Evolutionary conservation across 2,113 vertebrate species (phyloP).

Genomic region (Urocynchramus pylzowi): DNA sequence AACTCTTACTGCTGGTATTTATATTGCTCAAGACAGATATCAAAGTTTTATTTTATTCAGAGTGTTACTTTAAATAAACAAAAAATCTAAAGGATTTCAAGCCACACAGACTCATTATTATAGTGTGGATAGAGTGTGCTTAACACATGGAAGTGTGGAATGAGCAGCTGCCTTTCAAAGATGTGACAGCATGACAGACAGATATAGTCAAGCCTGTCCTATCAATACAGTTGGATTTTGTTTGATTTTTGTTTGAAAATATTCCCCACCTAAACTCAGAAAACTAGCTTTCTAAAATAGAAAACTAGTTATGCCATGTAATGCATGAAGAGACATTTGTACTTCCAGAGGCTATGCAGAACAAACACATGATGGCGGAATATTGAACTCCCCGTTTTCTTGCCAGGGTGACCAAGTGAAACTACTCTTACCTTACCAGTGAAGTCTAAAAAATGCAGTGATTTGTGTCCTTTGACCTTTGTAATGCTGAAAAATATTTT

Average conservation of each 20-base stretch:
- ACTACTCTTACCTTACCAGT: neutral
- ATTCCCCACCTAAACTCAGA: neutral
- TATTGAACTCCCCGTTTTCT: neutral
- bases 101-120: neutral
- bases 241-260: neutral
- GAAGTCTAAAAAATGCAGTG: neutral
- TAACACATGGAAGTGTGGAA: neutral
- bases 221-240: neutral
- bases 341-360: neutral
- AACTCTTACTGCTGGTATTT: neutral
- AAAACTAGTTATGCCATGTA: neutral
- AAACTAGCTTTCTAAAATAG: neutral
- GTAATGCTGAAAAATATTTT: neutral
- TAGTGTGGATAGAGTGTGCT: neutral
- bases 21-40: neutral
- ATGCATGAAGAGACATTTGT: neutral
- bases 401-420: neutral
- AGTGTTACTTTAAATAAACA: conserved; percentile 30
- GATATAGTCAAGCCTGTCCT: neutral
- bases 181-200: neutral
- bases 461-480: neutral
- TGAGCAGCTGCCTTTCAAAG: conserved; percentile 24
- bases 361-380: neutral
- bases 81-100: conserved; percentile 29
- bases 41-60: conserved; percentile 28